Evolutionary conservation across 2,113 vertebrate species (phyloP).

Genomic region (Deroptyus accipitrinus): DNA sequence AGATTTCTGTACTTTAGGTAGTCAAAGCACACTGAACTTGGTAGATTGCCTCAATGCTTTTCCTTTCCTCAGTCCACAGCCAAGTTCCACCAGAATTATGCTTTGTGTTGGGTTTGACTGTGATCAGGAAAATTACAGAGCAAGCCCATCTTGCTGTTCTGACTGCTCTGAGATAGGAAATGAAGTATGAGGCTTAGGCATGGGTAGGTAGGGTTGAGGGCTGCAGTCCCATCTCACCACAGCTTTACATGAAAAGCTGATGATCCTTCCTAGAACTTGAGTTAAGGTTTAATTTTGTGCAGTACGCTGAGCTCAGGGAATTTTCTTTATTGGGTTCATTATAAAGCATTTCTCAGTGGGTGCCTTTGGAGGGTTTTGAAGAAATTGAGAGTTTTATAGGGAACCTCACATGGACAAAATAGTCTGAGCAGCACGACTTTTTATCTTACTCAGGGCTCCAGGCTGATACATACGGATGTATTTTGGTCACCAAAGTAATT

Average conservation of each 20-base stretch:
- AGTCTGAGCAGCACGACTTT: neutral
- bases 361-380: neutral
- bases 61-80: neutral
- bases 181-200: neutral
- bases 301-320: neutral
- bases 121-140: neutral
- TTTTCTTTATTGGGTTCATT: neutral
- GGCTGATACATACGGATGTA: neutral
- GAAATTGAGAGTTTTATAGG: neutral
- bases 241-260: neutral
- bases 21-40: neutral
- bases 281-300: neutral
- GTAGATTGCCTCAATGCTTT: neutral
- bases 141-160: neutral
- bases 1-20: neutral
- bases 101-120: neutral
- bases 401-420: neutral
- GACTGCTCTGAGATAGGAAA: neutral
- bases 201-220: neutral
- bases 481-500: neutral
- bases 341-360: neutral
- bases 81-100: neutral
- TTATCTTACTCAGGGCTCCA: neutral
- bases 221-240: neutral
- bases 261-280: constrained; percentile 8